Evolutionary conservation across 1,140 invertebrate species (phyloP).

Genomic region (Lerema accius): DNA sequence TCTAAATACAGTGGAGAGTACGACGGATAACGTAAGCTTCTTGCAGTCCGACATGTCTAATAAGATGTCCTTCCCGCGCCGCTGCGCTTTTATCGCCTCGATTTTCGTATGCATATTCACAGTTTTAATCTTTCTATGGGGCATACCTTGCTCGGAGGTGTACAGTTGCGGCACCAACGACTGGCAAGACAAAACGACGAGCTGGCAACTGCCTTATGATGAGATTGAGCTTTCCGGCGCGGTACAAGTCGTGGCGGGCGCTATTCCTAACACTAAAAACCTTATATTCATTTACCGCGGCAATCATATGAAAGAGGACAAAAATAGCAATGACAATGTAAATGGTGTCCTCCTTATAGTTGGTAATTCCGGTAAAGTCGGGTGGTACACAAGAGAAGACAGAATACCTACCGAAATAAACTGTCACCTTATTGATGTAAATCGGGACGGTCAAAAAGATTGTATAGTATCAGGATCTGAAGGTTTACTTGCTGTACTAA

Average conservation of each 20-base stretch:
- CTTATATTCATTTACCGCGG: conserved; percentile 88
- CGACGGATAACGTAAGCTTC: conserved; percentile 83
- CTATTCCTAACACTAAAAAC: conserved; percentile 84
- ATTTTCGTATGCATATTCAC: conserved; percentile 88
- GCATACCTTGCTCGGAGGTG: conserved; percentile 87
- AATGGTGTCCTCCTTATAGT: conserved; percentile 85
- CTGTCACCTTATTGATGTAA: conserved; percentile 87
- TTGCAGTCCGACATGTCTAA: conserved; percentile 78
- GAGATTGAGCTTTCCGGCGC: conserved; percentile 88
- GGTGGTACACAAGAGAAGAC: conserved; percentile 85
- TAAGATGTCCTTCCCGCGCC: conserved; percentile 85
- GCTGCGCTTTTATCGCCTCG: conserved; percentile 86
- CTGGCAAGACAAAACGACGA: conserved; percentile 82
- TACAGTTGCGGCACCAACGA: conserved; percentile 84
- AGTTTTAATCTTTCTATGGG: conserved; percentile 89
- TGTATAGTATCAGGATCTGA: conserved; percentile 88
- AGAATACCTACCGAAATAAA: conserved; percentile 87
- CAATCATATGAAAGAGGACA: conserved; percentile 84
- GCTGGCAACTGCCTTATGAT: conserved; percentile 88
- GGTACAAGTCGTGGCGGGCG: conserved; percentile 86
- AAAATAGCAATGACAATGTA: conserved; percentile 76
- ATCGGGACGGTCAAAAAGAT: conserved; percentile 87
- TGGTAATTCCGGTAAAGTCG: conserved; percentile 84
- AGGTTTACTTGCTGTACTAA: conserved; percentile 86
- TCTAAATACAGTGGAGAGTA: conserved; percentile 81